phyloP scores from a whole-genome alignment of 2,797 vertebrate genomes.

The Bryconaethiops microstoma region DNA sequence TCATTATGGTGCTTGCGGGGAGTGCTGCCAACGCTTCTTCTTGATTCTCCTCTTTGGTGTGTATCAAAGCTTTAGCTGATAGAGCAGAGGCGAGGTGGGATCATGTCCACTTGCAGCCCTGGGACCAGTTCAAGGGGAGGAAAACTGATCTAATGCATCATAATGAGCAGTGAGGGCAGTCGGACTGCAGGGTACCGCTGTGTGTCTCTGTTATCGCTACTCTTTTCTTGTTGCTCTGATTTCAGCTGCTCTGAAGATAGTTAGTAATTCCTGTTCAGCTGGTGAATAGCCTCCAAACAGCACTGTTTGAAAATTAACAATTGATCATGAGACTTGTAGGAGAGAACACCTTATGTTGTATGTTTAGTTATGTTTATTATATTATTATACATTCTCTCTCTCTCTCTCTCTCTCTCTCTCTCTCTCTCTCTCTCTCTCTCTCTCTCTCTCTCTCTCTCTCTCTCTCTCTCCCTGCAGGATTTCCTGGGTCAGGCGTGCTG shows the following conservation, averaged over 20 bases:
- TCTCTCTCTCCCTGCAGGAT: slow-evolving; percentile 78
- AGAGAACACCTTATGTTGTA: neutral
- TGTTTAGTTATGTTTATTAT: neutral
- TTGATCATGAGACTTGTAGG: neutral
- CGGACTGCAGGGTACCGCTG: neutral
- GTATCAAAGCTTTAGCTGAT: slow-evolving; percentile 28
- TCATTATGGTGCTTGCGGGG: slow-evolving; percentile 1
- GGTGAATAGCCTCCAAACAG: neutral
- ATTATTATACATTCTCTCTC: neutral
- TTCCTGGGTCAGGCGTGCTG: slow-evolving; percentile 94
- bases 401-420: neutral
- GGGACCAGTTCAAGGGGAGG: slow-evolving; percentile 24
- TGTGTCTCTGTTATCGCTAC: slow-evolving; percentile 9
- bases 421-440: slow-evolving; percentile 14
- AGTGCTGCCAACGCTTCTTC: neutral
- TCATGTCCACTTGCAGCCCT: slow-evolving; percentile 3
- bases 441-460: neutral
- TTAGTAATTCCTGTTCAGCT: neutral
- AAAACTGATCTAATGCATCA: slow-evolving; percentile 6
- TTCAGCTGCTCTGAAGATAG: neutral
- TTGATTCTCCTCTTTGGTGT: slow-evolving; percentile 10
- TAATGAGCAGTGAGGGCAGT: slow-evolving; percentile 8
- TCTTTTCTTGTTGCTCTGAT: slow-evolving; percentile 6
- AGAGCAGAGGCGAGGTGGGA: slow-evolving; percentile 23
- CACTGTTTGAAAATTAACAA: neutral